Conservation (phyloP, 2,888 invertebrate species). For the Anodontia alba region DNA sequence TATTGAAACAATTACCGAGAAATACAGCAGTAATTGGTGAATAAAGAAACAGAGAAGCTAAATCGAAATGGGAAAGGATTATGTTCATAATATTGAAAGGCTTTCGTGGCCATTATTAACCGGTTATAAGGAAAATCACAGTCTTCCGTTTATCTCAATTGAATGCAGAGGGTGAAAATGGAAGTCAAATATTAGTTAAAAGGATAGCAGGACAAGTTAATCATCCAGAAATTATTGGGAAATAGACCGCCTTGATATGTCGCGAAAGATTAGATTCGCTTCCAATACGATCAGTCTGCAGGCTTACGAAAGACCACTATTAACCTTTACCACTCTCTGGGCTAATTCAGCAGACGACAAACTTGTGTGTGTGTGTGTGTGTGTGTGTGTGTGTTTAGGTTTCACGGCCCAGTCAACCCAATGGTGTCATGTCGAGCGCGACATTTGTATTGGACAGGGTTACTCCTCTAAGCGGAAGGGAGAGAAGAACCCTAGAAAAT, state of each 20-base stretch:
- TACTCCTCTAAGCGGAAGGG: too few species aligned
- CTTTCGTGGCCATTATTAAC: conserved; percentile 49
- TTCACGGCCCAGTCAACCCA: too few species aligned
- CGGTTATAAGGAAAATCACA: conserved; percentile 57
- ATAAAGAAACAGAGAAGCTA: conserved; percentile 49
- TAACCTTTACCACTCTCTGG: too few species aligned
- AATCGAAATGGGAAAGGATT: conserved; percentile 53
- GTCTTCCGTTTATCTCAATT: conserved; percentile 48
- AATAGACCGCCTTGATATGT: conserved; percentile 5
- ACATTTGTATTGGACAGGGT: too few species aligned
- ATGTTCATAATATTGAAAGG: conserved; percentile 52
- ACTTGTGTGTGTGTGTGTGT: too few species aligned
- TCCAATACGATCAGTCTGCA: too few species aligned
- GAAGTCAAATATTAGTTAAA: conserved; percentile 34
- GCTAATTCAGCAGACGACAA: too few species aligned
- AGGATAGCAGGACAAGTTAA: conserved; percentile 6
- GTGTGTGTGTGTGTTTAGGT: too few species aligned
- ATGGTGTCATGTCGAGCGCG: too few species aligned
- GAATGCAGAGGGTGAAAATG: conserved; percentile 35
- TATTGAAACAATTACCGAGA: conserved; percentile 46
- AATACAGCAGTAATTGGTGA: conserved; percentile 34
- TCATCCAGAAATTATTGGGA: conserved; percentile 15
- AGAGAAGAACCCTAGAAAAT: too few species aligned
- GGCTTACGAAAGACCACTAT: too few species aligned
- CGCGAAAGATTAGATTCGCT: background rate